phyloP scores from a whole-genome alignment of 2,888 invertebrate genomes.

The Drosophila melanosoma region DNA sequence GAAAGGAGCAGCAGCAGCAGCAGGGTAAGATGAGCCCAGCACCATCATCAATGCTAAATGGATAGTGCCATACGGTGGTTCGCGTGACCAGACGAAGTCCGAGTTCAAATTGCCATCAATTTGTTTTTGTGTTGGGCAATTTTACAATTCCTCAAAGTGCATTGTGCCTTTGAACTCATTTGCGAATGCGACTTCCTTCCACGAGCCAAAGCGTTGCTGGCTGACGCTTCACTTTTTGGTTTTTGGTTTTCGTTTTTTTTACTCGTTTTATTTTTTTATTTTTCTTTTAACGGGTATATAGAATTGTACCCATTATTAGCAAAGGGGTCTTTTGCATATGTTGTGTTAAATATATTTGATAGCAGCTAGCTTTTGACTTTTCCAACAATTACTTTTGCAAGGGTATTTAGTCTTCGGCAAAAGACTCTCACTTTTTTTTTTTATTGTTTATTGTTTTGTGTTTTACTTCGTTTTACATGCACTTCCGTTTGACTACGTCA shows the following conservation, averaged over 20 bases:
- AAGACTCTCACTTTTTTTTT: neutral
- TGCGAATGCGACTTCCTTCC: constrained; percentile 22
- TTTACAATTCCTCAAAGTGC: neutral
- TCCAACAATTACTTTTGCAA: neutral
- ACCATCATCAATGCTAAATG: neutral
- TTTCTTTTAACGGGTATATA: neutral
- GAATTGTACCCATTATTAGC: neutral
- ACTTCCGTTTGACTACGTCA: constrained; percentile 59
- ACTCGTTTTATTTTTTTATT: neutral
- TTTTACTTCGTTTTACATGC: constrained; percentile 42
- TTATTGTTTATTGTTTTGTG: constrained; percentile 3
- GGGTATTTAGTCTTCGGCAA: neutral
- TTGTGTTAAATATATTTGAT: neutral
- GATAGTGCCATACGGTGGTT: constrained; percentile 3
- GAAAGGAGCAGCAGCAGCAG: neutral
- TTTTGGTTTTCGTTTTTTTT: constrained; percentile 7
- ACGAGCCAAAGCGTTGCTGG: constrained; percentile 29
- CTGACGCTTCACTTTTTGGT: constrained; percentile 29
- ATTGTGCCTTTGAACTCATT: neutral
- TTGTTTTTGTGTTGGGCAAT: constrained; percentile 23
- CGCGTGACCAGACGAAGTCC: constrained; percentile 60
- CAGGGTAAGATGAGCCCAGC: neutral
- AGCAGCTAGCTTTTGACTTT: neutral
- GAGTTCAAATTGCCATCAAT: constrained; percentile 60
- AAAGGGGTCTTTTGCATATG: neutral